A percentile compares a stretch with the other conserved stretches of the same genome.
Evolutionary conservation across 2,113 vertebrate species (phyloP).

Genomic region (Columbina picui): DNA sequence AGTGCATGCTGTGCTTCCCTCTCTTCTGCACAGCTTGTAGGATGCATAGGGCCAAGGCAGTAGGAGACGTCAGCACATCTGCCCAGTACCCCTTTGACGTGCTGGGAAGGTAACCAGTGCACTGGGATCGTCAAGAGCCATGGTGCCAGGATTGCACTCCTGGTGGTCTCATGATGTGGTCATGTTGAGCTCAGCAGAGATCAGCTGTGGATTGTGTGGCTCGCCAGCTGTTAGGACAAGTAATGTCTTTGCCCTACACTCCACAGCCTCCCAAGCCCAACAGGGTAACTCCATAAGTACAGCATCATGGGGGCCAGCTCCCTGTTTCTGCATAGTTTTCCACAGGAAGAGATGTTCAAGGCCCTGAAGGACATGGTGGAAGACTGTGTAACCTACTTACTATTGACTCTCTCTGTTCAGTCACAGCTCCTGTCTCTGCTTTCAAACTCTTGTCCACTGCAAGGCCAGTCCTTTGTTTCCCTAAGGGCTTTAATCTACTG

Average conservation of each 20-base stretch:
- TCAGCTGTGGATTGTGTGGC: background rate
- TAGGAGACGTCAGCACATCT: background rate
- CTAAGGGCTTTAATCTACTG: background rate
- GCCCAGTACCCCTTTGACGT: background rate
- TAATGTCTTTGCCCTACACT: background rate
- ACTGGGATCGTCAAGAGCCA: background rate
- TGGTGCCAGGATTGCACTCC: background rate
- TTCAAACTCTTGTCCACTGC: background rate
- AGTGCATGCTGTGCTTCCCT: background rate
- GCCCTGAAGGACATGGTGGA: background rate
- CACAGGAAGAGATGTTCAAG: background rate
- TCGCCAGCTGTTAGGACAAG: background rate
- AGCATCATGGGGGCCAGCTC: background rate
- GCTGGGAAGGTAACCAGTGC: background rate
- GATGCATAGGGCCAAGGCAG: background rate
- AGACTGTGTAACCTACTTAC: background rate
- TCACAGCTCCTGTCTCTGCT: background rate
- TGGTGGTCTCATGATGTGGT: background rate
- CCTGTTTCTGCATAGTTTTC: background rate
- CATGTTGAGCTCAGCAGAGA: background rate
- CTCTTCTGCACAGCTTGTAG: background rate
- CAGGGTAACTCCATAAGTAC: background rate
- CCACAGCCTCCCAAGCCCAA: background rate
- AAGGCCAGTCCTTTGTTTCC: background rate
- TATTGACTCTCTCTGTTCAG: background rate